Evolutionary conservation across 2,888 invertebrate genomes (phyloP).

Genomic region (Venustoraphidia nigricollis): DNA sequence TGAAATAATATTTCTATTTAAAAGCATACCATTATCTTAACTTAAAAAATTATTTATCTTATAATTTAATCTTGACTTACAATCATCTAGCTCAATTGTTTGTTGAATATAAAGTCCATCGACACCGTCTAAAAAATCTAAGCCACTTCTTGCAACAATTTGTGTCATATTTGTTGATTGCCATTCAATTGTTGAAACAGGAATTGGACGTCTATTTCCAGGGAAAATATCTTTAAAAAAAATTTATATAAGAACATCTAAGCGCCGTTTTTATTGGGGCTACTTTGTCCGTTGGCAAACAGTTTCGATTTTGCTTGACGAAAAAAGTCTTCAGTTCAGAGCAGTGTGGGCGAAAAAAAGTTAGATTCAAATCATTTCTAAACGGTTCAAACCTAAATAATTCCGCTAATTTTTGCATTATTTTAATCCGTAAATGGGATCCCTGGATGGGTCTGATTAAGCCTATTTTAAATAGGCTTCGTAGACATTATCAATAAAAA

Average conservation of each 20-base stretch:
- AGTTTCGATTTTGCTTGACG: too few relatives aligned
- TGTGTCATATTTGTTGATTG: conserved; percentile 37
- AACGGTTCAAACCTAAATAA: too few relatives aligned
- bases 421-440: too few relatives aligned
- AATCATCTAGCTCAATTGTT: conserved; percentile 59
- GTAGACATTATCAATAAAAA: too few relatives aligned
- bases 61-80: conserved; percentile 30
- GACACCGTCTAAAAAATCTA: conserved; percentile 54
- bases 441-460: too few relatives aligned
- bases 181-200: conserved; percentile 45
- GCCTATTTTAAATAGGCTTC: too few relatives aligned
- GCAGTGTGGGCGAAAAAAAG: too few relatives aligned
- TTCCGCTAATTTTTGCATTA: too few relatives aligned
- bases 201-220: conserved; percentile 34
- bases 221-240: conserved; percentile 10
- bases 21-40: conserved; percentile 4
- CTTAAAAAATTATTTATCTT: conserved; percentile 3
- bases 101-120: conserved; percentile 60
- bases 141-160: conserved; percentile 47
- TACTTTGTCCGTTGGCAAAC: too few relatives aligned
- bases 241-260: not conserved
- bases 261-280: too few relatives aligned
- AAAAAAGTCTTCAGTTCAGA: too few relatives aligned
- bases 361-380: too few relatives aligned
- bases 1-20: not conserved